Conservation (phyloP, 1,140 invertebrate species). For the Diorhabda sublineata region DNA sequence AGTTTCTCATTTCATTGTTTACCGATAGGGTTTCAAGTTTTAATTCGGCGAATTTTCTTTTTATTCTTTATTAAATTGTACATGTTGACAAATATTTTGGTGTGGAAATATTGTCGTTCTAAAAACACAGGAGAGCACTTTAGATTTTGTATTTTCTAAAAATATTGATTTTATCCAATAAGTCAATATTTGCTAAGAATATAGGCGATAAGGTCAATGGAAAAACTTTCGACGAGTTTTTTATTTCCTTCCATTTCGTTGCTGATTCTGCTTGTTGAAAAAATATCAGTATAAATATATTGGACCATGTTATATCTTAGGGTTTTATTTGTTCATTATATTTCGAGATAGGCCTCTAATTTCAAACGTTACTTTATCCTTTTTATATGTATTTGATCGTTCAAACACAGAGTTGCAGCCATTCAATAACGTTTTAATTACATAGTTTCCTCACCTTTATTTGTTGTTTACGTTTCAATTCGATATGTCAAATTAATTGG, state of each 20-base stretch:
- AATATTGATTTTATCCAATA: neutral
- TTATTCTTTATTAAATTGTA: neutral
- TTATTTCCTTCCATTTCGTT: constrained; percentile 1
- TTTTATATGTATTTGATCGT: too few species aligned
- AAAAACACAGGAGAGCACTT: neutral
- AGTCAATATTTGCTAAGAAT: constrained; percentile 1
- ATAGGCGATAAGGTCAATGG: neutral
- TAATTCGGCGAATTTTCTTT: neutral
- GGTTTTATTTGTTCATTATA: too few species aligned
- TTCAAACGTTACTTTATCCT: too few species aligned
- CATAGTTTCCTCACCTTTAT: too few species aligned
- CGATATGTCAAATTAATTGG: too few species aligned
- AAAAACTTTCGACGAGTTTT: neutral
- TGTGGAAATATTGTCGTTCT: neutral
- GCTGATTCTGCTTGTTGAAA: neutral
- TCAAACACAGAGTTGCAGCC: too few species aligned
- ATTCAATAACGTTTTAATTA: too few species aligned
- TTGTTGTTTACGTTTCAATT: too few species aligned
- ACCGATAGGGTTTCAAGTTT: too few species aligned
- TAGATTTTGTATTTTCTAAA: neutral
- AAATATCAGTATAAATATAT: neutral
- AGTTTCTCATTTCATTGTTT: too few species aligned
- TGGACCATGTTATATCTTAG: neutral
- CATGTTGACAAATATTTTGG: constrained; percentile 1
- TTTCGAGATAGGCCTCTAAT: too few species aligned